Base-by-base conservation (phyloP, 2,888 invertebrate species). In the Acleris emargana region DNA sequence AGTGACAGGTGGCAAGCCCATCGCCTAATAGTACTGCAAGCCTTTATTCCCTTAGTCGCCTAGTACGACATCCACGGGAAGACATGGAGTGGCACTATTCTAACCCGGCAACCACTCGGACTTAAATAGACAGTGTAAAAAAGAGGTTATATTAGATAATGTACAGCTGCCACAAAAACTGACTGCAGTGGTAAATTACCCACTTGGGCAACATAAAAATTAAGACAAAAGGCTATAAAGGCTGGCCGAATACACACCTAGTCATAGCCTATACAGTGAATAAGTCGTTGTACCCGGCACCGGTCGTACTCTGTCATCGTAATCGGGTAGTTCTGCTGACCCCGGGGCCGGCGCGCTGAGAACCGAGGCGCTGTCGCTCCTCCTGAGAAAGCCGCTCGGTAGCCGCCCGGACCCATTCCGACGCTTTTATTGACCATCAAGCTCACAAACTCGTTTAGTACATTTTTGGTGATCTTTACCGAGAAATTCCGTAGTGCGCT, bases 381-480 rank as follows among this genome's bases (percentile, higher is more conserved):
- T 86, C 81, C 79, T 84, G 87, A 84, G 89, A 90, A 91, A 88
- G 87, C 82, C 81, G 70, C 81, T 83, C 85, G 76, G 88, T 85
- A 86, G 88, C 82, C 80, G 80, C 74, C 76, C 78, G 78, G 79
- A 82, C 80, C 87, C 88, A 88, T 89, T 89, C 82, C 77, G 77
- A 79, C 78, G 82, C 83, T 83, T 88, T 91, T 91, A 91, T 89
- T 88, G 85, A 83, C 89, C 87, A 88, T 89, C 87, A 88, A 74
- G 82, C 80, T 80, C 79, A 83, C 83, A 88, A 89, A 90, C 90
- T 84, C 86, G 91, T 90, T 89, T 89, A 72, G 78, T 87, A 89
- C 84, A 84, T 80, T 73, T 77, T 84, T 85, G 83, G 87, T 87
- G 83, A 77, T 81, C 76, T 80, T 83, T 89, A 87, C 86, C 80